phyloP scores from a whole-genome alignment of 2,797 vertebrate species.

The Hipposideros larvatus region DNA sequence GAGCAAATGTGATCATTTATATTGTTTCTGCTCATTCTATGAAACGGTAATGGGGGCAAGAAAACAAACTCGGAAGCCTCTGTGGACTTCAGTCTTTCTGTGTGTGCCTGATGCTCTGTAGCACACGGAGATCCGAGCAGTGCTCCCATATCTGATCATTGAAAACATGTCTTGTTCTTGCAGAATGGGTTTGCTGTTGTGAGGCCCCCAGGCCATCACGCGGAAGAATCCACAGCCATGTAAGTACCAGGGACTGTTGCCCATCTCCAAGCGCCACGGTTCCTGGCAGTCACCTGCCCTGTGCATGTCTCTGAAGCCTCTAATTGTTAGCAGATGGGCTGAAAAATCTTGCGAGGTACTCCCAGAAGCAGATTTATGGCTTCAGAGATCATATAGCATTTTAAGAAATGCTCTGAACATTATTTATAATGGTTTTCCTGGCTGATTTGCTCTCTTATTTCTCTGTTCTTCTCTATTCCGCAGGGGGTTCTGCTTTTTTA shows the following conservation, averaged over 20 bases:
- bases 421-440: conserved; percentile 94
- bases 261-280: conserved; percentile 89
- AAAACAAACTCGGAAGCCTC: conserved; percentile 68
- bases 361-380: conserved; percentile 94
- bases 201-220: conserved; percentile 91
- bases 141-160: conserved; percentile 81
- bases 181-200: conserved; percentile 92
- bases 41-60: conserved; percentile 61
- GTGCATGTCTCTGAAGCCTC: conserved; percentile 89
- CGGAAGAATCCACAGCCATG: conserved; percentile 92
- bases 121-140: conserved; percentile 53
- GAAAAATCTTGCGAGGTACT: conserved; percentile 93
- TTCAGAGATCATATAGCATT: conserved; percentile 95
- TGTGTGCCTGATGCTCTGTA: conserved; percentile 69
- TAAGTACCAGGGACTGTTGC: conserved; percentile 90
- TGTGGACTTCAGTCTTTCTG: conserved; percentile 62
- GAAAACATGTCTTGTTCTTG: conserved; percentile 89
- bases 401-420: conserved; percentile 92
- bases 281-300: conserved; percentile 94
- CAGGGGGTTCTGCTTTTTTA: conserved; percentile 93
- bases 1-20: conserved; percentile 71
- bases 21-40: conserved; percentile 77
- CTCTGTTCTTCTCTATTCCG: conserved; percentile 91
- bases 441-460: conserved; percentile 91
- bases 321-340: conserved; percentile 97